Percentiles rank a stretch among this genome's conserved stretches.
Conservation (phyloP, 1,140 invertebrate species). For the Calliopsis andreniformis region DNA sequence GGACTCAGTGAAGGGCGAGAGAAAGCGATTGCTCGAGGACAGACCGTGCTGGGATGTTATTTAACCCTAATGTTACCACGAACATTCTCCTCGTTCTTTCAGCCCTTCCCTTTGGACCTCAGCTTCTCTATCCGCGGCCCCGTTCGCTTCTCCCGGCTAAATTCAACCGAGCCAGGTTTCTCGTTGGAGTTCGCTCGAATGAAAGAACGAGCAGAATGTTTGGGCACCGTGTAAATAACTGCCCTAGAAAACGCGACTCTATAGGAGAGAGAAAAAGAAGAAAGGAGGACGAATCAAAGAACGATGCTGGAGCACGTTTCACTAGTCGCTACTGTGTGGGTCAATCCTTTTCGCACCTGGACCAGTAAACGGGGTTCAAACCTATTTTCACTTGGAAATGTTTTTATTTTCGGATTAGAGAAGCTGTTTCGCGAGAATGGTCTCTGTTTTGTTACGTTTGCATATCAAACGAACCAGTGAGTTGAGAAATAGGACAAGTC, state of each 20-base stretch:
- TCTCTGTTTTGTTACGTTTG: too few relatives aligned
- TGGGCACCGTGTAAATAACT: slow-evolving; percentile 58
- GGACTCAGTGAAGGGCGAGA: slow-evolving; percentile 8
- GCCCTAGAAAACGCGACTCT: slow-evolving; percentile 22
- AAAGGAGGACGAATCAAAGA: slow-evolving; percentile 35
- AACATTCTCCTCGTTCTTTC: slow-evolving; percentile 50
- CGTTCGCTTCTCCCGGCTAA: slow-evolving; percentile 4
- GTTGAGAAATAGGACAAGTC: too few relatives aligned
- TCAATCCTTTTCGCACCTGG: background rate
- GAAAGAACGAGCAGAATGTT: slow-evolving; percentile 41
- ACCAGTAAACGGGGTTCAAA: too few relatives aligned
- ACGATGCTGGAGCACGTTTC: slow-evolving; percentile 24
- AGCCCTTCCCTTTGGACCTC: background rate
- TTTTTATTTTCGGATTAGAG: too few relatives aligned
- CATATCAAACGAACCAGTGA: too few relatives aligned
- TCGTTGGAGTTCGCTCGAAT: slow-evolving; percentile 22
- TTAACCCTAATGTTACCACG: slow-evolving; percentile 27
- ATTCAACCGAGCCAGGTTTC: background rate
- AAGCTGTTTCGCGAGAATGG: slow-evolving; percentile 4
- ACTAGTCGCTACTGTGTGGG: slow-evolving; percentile 6
- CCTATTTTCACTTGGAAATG: too few relatives aligned
- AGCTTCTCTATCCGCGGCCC: background rate
- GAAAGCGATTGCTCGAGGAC: slow-evolving; percentile 10
- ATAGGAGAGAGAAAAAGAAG: slow-evolving; percentile 18
- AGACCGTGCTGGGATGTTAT: slow-evolving; percentile 18